Conservation (phyloP, 2,113 vertebrate genomes). For the Chinchilla lanigera region DNA sequence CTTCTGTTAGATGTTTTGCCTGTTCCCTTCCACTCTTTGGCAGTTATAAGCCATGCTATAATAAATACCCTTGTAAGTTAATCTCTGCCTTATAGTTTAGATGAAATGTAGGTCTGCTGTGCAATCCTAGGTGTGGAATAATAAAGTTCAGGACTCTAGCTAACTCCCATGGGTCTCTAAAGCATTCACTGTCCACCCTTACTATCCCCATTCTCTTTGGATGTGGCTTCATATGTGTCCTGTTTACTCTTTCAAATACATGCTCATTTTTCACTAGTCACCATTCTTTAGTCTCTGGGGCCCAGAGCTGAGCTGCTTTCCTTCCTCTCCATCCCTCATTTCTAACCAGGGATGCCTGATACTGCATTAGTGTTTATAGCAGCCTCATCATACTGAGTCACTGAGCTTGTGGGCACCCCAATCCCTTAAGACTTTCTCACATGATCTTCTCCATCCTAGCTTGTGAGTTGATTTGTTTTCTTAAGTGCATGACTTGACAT, state of each 20-base stretch:
- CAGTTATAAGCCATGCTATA: not conserved
- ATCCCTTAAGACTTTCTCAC: slow-evolving; percentile 61
- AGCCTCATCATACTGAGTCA: slow-evolving; percentile 43
- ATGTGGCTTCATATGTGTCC: not conserved
- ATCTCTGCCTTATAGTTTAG: not conserved
- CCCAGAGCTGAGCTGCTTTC: not conserved
- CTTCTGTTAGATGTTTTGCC: not conserved
- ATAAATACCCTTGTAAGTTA: not conserved
- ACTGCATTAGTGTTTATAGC: not conserved
- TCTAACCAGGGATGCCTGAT: not conserved
- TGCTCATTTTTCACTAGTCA: not conserved
- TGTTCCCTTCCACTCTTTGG: not conserved
- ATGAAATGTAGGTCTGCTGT: not conserved
- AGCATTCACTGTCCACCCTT: not conserved
- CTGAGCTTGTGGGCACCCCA: slow-evolving; percentile 49
- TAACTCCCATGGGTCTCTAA: not conserved
- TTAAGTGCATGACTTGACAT: slow-evolving; percentile 71
- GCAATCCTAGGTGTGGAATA: not conserved
- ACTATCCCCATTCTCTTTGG: not conserved
- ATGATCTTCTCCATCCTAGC: slow-evolving; percentile 19
- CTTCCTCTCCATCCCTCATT: not conserved
- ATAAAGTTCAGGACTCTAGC: not conserved
- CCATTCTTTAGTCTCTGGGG: not conserved
- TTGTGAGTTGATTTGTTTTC: slow-evolving; percentile 14
- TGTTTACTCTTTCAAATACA: not conserved